A percentile compares a stretch with the other conserved stretches of the same genome.
These are phyloP conservation scores for Danio aesculapii DNA, from an alignment of 2,797 vertebrate genomes.

Conservation along the genomic window DNA sequence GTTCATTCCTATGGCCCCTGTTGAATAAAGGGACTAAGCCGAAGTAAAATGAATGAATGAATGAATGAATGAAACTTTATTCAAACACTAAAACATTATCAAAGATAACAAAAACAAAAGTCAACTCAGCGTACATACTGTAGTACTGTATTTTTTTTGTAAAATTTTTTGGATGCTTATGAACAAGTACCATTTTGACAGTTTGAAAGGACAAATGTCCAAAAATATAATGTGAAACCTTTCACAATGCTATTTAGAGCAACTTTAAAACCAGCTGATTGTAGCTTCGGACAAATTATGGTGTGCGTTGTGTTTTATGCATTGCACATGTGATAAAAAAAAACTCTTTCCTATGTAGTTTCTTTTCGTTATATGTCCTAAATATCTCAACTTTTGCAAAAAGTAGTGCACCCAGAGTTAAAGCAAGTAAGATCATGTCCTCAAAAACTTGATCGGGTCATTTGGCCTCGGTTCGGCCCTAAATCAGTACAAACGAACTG, in stretches of 20 bases:
- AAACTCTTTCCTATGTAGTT: constrained; percentile 5
- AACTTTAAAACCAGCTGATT: neutral
- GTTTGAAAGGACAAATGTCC: too few relatives aligned
- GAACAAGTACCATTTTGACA: too few relatives aligned
- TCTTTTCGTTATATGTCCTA: constrained; percentile 28
- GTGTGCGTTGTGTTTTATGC: neutral
- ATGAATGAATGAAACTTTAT: too few relatives aligned
- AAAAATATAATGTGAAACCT: neutral
- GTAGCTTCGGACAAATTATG: neutral
- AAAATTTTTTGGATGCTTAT: too few relatives aligned
- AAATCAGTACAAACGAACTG: constrained; percentile 76
- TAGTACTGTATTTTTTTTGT: too few relatives aligned
- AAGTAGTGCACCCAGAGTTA: constrained; percentile 56
- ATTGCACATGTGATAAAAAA: neutral
- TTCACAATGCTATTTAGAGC: neutral
- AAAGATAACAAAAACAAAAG: too few relatives aligned
- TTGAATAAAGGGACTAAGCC: too few relatives aligned
- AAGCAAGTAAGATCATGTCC: constrained; percentile 61
- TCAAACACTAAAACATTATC: too few relatives aligned
- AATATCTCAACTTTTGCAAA: constrained; percentile 47
- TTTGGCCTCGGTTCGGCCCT: constrained; percentile 69
- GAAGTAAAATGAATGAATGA: too few relatives aligned
- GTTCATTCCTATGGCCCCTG: too few relatives aligned
- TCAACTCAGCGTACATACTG: too few relatives aligned
- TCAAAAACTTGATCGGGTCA: constrained; percentile 62